These are phyloP conservation scores for Hoplodrina ambigua DNA, from an alignment of 2,888 invertebrate genomes.

Conservation along the genomic window DNA sequence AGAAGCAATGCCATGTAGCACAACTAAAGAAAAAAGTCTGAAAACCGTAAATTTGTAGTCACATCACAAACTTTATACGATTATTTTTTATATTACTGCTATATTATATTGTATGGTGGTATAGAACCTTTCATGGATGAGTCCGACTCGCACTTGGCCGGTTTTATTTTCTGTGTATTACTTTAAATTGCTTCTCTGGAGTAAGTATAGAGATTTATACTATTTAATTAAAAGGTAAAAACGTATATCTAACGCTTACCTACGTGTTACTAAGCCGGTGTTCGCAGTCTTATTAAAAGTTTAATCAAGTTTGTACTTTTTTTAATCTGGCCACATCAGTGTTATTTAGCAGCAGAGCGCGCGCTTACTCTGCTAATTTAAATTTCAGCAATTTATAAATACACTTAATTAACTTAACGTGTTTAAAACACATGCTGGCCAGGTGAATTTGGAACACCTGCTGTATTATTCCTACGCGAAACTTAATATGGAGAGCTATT, in stretches of 20 bases:
- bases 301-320: constrained; percentile 56
- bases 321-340: constrained; percentile 59
- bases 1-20: no score
- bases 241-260: constrained; percentile 28
- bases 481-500: constrained; percentile 85
- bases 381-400: constrained; percentile 73
- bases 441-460: constrained; percentile 86
- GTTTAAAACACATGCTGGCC: constrained; percentile 84
- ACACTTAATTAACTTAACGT: constrained; percentile 80
- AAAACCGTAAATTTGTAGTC: no score
- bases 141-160: no score
- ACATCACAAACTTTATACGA: no score
- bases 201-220: background rate
- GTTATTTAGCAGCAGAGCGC: constrained; percentile 67
- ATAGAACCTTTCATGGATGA: no score
- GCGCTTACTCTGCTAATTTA: constrained; percentile 64
- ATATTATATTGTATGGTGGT: no score
- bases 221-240: constrained; percentile 46
- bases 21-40: no score
- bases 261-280: constrained; percentile 35
- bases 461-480: constrained; percentile 80
- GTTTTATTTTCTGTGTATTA: constrained; percentile 17
- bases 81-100: no score
- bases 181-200: background rate
- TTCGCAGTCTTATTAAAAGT: constrained; percentile 56